Percentiles rank a stretch among this genome's conserved stretches.
Conservation (phyloP, 2,113 vertebrate species). For the Eurystomus gularis region DNA sequence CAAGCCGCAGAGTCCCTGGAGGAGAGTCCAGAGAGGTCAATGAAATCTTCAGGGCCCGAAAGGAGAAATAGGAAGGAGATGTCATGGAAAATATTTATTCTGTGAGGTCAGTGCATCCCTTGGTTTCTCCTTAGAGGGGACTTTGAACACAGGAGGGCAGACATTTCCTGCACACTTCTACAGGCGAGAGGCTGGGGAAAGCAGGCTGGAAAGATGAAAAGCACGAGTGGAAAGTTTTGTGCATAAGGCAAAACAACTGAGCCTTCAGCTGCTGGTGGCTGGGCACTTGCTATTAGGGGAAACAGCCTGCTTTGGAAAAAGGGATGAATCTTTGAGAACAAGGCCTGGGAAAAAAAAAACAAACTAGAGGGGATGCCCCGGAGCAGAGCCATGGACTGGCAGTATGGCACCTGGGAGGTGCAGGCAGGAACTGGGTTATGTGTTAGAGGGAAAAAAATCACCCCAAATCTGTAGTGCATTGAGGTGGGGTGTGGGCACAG, state of each 20-base stretch:
- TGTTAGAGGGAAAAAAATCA: background rate
- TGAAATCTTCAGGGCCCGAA: background rate
- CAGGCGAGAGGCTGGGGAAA: slow-evolving; percentile 6
- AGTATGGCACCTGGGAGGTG: background rate
- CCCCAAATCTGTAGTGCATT: background rate
- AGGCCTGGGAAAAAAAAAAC: background rate
- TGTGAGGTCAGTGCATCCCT: slow-evolving; percentile 37
- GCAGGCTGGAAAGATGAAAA: background rate
- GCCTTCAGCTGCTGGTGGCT: background rate
- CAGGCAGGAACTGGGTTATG: background rate
- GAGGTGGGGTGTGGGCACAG: background rate
- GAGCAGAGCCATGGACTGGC: background rate
- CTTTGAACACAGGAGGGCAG: slow-evolving; percentile 51
- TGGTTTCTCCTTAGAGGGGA: slow-evolving; percentile 20
- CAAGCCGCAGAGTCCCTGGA: background rate
- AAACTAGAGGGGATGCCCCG: background rate
- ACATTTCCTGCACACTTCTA: background rate
- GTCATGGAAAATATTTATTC: slow-evolving; percentile 49
- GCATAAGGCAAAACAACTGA: background rate
- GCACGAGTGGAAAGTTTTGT: slow-evolving; percentile 2
- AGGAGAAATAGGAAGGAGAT: no score
- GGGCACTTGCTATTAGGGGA: background rate
- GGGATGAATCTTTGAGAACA: background rate
- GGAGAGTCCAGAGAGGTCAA: background rate
- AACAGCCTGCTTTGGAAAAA: background rate